Conservation (phyloP, 2,888 invertebrate genomes). For the Drosophila anomelani region DNA sequence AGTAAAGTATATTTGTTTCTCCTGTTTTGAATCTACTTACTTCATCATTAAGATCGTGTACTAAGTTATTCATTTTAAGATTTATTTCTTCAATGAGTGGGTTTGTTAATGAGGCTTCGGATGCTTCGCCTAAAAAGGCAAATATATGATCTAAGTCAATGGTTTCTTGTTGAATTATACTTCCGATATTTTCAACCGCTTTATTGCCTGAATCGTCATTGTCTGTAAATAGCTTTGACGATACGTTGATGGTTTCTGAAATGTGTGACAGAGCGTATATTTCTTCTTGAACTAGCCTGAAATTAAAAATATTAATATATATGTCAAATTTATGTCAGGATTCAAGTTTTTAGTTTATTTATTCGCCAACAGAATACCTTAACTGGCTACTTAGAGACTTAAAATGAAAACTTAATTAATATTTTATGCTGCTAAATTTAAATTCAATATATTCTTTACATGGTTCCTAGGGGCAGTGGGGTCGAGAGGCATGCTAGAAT, state of each 20-base stretch:
- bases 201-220: slow-evolving; percentile 1
- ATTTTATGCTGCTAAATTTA: too few relatives aligned
- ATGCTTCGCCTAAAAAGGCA: slow-evolving; percentile 94
- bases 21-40: slow-evolving; percentile 80
- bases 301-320: slow-evolving; percentile 64
- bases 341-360: too few relatives aligned
- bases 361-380: too few relatives aligned
- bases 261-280: slow-evolving; percentile 90
- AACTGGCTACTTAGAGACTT: too few relatives aligned
- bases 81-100: slow-evolving; percentile 92
- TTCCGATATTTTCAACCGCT: slow-evolving; percentile 44
- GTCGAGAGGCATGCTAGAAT: too few relatives aligned
- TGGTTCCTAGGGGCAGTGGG: too few relatives aligned
- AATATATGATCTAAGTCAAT: slow-evolving; percentile 95
- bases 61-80: slow-evolving; percentile 92
- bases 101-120: slow-evolving; percentile 87
- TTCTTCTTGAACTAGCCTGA: slow-evolving; percentile 88
- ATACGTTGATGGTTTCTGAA: slow-evolving; percentile 89
- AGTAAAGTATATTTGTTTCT: not conserved
- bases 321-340: too few relatives aligned
- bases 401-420: too few relatives aligned
- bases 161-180: slow-evolving; percentile 86
- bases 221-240: slow-evolving; percentile 69
- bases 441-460: too few relatives aligned
- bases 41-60: slow-evolving; percentile 93